Conservation (phyloP, 2,113 vertebrate species). For the Illadopsis cleaveri region DNA sequence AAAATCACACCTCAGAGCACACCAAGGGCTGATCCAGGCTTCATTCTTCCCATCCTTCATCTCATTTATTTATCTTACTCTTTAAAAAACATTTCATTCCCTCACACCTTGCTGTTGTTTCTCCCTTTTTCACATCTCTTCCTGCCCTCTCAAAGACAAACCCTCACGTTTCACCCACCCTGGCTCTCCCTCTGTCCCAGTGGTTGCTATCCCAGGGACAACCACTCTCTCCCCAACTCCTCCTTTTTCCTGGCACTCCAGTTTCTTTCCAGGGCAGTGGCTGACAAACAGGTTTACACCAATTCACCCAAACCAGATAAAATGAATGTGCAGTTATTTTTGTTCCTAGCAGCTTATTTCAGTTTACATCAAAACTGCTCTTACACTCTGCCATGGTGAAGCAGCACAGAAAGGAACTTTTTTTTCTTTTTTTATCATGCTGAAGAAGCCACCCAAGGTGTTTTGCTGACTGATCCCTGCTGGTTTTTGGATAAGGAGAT, state of each 20-base stretch:
- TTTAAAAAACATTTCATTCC: neutral
- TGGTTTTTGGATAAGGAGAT: neutral
- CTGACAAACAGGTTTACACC: neutral
- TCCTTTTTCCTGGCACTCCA: neutral
- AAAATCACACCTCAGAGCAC: neutral
- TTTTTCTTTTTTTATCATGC: neutral
- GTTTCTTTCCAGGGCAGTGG: neutral
- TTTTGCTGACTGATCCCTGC: neutral
- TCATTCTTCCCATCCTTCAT: neutral
- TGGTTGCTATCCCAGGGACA: neutral
- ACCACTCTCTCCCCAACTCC: neutral
- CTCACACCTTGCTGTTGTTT: neutral
- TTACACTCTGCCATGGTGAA: neutral
- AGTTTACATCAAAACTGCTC: neutral
- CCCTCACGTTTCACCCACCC: rapidly evolving
- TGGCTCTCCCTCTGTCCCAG: neutral
- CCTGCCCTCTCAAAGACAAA: neutral
- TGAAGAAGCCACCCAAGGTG: neutral
- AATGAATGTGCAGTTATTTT: neutral
- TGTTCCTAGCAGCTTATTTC: neutral
- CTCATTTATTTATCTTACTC: neutral
- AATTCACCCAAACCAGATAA: neutral
- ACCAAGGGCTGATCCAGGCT: neutral
- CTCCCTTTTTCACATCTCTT: neutral
- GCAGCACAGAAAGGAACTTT: neutral